phyloP scores from a whole-genome alignment of 2,113 vertebrate species.

The Mohoua ochrocephala region DNA sequence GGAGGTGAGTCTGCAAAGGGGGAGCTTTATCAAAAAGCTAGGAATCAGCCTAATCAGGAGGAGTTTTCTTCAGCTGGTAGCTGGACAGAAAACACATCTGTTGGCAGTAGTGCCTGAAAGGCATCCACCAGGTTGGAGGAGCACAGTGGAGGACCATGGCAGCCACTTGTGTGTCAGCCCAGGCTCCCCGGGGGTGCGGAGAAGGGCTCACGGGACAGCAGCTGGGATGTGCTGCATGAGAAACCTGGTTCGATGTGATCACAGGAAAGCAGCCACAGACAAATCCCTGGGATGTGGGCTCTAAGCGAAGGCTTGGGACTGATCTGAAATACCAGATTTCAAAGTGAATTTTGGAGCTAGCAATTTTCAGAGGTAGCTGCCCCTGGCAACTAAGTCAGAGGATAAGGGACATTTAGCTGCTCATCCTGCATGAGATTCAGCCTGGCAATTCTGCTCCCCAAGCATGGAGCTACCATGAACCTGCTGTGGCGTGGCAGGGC shows the following conservation, averaged over 20 bases:
- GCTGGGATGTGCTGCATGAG: not conserved
- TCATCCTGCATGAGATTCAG: not conserved
- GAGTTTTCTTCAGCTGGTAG: not conserved
- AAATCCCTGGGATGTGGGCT: not conserved
- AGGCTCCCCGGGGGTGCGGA: fast-evolving
- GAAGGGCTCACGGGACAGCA: not conserved
- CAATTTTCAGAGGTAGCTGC: not conserved
- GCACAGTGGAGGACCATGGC: no score
- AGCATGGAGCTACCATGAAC: not conserved
- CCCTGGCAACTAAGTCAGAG: not conserved
- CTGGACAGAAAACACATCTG: not conserved
- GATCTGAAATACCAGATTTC: not conserved
- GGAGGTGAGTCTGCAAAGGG: not conserved
- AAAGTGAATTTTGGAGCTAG: not conserved
- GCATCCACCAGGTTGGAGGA: fast-evolving
- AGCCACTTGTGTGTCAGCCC: fast-evolving
- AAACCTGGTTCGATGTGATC: not conserved
- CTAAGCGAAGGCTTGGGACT: not conserved
- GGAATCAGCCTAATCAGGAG: not conserved
- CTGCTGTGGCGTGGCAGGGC: not conserved
- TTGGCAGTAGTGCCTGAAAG: not conserved
- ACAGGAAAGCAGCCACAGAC: not conserved
- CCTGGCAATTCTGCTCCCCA: not conserved
- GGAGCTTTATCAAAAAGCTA: not conserved
- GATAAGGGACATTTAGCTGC: not conserved